These are phyloP conservation scores for Pithys albifrons DNA, from an alignment of 2,113 vertebrate species.

Conservation along the genomic window DNA sequence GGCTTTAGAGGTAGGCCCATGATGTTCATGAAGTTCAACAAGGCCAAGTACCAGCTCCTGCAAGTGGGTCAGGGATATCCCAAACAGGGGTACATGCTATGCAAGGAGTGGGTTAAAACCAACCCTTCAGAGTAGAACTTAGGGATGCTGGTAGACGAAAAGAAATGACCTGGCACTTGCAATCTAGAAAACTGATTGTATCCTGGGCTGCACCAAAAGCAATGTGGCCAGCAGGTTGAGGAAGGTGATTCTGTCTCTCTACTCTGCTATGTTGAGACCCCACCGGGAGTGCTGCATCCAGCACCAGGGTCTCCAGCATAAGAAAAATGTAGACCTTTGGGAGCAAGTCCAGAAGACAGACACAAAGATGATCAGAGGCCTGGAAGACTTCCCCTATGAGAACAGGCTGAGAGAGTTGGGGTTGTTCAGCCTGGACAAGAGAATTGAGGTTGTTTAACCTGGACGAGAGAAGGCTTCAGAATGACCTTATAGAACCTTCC, in stretches of 20 bases:
- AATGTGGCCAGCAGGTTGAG: rapidly evolving
- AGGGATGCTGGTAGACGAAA: background rate
- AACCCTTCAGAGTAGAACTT: background rate
- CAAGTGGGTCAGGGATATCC: background rate
- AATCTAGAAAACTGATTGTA: background rate
- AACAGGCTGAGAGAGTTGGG: background rate
- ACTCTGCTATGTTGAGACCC: background rate
- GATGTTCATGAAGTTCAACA: background rate
- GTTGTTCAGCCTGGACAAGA: background rate
- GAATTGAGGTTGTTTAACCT: background rate
- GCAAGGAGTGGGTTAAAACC: background rate
- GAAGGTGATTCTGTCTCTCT: background rate
- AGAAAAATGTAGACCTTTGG: background rate
- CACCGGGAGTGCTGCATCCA: background rate
- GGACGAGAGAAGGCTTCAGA: background rate
- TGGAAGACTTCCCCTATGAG: background rate
- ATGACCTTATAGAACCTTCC: background rate
- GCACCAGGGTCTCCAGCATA: background rate
- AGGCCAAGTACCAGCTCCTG: background rate
- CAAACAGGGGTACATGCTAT: background rate
- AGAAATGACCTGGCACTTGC: rapidly evolving
- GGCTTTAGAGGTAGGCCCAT: background rate
- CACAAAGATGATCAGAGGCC: background rate
- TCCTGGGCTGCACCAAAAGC: background rate
- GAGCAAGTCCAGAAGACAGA: background rate